Conservation (phyloP, 2,113 vertebrate genomes). For the Gracilinanus agilis region DNA sequence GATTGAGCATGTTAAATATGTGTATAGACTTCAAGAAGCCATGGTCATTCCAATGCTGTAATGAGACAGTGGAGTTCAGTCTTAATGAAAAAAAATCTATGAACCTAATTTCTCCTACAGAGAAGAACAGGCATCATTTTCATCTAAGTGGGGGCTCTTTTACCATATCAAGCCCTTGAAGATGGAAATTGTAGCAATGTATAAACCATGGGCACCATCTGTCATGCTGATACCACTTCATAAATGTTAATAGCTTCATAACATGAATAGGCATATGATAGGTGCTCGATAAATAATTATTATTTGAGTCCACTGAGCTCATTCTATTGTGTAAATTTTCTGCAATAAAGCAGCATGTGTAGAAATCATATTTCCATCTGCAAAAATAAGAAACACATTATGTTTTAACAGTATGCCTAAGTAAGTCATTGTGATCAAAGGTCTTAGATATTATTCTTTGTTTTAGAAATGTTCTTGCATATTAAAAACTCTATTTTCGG, state of each 20-base stretch:
- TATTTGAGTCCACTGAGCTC: background rate
- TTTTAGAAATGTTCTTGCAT: background rate
- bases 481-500: conserved; percentile 31
- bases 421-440: conserved; percentile 2
- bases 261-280: background rate
- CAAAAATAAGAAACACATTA: background rate
- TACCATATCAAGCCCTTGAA: background rate
- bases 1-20: background rate
- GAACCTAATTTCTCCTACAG: background rate
- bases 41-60: background rate
- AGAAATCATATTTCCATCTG: background rate
- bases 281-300: background rate
- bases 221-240: background rate
- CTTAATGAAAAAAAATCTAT: background rate
- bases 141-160: background rate
- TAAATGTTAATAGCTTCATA: background rate
- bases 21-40: background rate
- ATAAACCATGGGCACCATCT: background rate
- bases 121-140: background rate
- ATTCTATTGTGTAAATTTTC: background rate
- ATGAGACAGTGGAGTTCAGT: background rate
- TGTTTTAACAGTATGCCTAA: background rate
- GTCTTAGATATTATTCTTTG: background rate
- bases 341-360: background rate
- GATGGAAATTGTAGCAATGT: background rate